phyloP scores from a whole-genome alignment of 2,113 vertebrate genomes.

The Forbesichthys papilliferus region DNA sequence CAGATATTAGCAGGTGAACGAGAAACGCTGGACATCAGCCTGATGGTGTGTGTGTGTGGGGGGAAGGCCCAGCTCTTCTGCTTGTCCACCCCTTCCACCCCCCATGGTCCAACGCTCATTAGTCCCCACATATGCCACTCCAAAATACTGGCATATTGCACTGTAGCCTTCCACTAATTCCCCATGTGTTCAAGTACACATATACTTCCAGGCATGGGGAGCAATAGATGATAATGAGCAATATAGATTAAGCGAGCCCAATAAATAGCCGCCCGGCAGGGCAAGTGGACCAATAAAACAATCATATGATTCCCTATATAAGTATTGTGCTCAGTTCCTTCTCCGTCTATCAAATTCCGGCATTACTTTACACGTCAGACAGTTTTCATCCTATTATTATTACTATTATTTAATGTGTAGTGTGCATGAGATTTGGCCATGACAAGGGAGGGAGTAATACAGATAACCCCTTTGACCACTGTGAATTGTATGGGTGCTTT shows the following conservation, averaged over 20 bases:
- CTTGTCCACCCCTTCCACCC: slow-evolving; percentile 12
- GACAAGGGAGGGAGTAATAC: no score
- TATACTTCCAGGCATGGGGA: slow-evolving; percentile 7
- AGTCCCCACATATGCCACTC: slow-evolving; percentile 48
- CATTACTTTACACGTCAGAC: no score
- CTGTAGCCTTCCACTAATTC: slow-evolving; percentile 29
- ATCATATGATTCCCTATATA: no score
- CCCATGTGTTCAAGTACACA: slow-evolving; percentile 23
- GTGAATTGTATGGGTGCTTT: no score
- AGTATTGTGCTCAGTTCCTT: no score
- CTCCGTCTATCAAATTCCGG: no score
- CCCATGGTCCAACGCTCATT: slow-evolving; percentile 56
- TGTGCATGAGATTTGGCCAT: no score
- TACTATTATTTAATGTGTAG: no score
- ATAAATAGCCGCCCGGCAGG: slow-evolving; percentile 6
- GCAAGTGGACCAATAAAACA: no score
- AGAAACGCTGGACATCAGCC: slow-evolving; percentile 66
- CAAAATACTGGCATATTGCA: slow-evolving; percentile 29
- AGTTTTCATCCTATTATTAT: no score
- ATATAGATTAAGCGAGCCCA: not conserved
- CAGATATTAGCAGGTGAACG: slow-evolving; percentile 73
- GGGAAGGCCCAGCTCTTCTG: slow-evolving; percentile 14
- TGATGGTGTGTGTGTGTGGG: slow-evolving; percentile 44
- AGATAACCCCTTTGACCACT: no score
- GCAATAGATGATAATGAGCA: not conserved